Base-by-base conservation (phyloP, 1,140 invertebrate genomes). In the Neotoxoptera formosana region DNA sequence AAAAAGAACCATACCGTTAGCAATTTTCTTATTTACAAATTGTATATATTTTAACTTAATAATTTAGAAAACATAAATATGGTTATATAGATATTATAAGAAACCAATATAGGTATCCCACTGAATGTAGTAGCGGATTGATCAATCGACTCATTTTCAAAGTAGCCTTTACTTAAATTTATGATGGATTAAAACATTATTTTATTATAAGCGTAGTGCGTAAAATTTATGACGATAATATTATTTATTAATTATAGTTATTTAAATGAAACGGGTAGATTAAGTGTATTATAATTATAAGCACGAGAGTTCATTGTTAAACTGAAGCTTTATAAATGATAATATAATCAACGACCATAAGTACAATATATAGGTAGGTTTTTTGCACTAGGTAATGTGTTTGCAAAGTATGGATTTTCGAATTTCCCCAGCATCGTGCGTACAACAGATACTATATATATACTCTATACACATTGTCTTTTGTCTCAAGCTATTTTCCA, bases 401-500 rank as follows among this genome's bases (percentile, higher is more conserved):
- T 86, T 47, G 34, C 25, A 14, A 47, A 86, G n/a, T 89, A 89
- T 89, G 23, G 51, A 89, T 89, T 89, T 56, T 56, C 34, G 51
- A 89, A 34, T 89, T 36, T 36, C 17, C 34, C 21, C 48, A 89
- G 21, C 51, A n/a, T n/a, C 60, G 21, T 3, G 88, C 23, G 21
- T n/a, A 86, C 21, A n/a, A 86, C 14, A 51, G 47, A 48, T 34
- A 87, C 84, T 47, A 84, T 45, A 81, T 36, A 41, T 11, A 81
- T 36, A 41, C 11, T 25, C 2, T 41, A 84, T 11, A 25, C 41
- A 41, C 30, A 36, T 89, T 89, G 87, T 89, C 88, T 56, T 89
- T 89, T 89, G 23, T 89, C 23, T 84, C 76, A 7, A 48, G 25
- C 41, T 83, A 83, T 47, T 81, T 67, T 81, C 90, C 90, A 48